A percentile compares a stretch with the other conserved stretches of the same genome.
Evolutionary conservation across 2,888 invertebrate genomes (phyloP).

Genomic region (Campaea margaritaria): DNA sequence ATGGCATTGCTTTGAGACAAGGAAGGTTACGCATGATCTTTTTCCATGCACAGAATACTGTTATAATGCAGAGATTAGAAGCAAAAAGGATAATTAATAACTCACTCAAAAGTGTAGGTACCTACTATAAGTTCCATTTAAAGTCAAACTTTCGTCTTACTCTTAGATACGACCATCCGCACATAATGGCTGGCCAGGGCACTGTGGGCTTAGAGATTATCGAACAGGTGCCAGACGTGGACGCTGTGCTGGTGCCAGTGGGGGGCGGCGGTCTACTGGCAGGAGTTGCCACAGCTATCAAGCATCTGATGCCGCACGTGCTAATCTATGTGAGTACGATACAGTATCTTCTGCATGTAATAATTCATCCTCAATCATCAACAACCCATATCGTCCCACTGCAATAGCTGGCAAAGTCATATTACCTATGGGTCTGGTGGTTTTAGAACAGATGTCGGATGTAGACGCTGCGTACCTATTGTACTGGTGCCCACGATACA

Average conservation of each 20-base stretch:
- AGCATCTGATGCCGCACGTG: constrained; percentile 92
- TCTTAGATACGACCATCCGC: constrained; percentile 95
- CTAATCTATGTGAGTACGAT: constrained; percentile 91
- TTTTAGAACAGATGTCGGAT: constrained; percentile 94
- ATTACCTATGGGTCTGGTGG: constrained; percentile 98
- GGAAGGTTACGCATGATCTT: too few species aligned
- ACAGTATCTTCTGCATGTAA: neutral
- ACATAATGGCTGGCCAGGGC: constrained; percentile 98
- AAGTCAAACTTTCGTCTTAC: neutral
- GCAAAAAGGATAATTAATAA: too few species aligned
- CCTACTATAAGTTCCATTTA: too few species aligned
- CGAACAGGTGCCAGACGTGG: constrained; percentile 94
- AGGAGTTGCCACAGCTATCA: constrained; percentile 95
- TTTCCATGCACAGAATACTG: too few species aligned
- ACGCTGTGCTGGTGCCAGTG: constrained; percentile 96
- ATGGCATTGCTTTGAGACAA: too few species aligned
- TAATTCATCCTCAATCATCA: too few species aligned
- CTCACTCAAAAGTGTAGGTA: too few species aligned
- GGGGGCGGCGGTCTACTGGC: constrained; percentile 98
- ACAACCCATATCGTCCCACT: too few species aligned
- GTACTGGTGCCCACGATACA: too few species aligned
- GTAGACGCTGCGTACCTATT: constrained; percentile 95
- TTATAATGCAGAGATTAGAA: too few species aligned
- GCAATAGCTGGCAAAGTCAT: too few species aligned
- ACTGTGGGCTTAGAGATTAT: constrained; percentile 97